Evolutionary conservation across 2,888 invertebrate species (phyloP), one percentile per base, ranked within the genome.

Genomic region (Dryomyza anilis): DNA sequence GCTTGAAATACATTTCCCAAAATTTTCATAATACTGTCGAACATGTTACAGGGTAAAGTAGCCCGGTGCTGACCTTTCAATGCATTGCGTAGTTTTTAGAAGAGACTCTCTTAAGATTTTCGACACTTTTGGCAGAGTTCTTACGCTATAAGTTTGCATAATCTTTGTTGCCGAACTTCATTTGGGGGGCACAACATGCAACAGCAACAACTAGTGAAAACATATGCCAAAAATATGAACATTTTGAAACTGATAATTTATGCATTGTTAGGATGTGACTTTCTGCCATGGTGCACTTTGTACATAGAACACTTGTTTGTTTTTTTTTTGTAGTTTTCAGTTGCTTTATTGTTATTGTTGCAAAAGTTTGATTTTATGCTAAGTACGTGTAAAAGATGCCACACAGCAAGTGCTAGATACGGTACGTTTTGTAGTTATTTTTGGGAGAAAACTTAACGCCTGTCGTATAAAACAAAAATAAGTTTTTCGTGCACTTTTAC

Each of bases 231-330:
- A 53, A 55, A 55, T 55, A 21, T 36, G 21, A 36, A 33, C 23
- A 36, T 36, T 45, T 58, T 46, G 46, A 27, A 58, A 27, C 46
- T 60, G 52, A 52, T 52, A 61, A 61, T 61, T 50, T 61, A 61
- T 61, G 52, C 61, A 61, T 50, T 61, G 61, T 29, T 19, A 52
- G 61, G 50, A 61, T 61, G 61, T 50, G 61, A 61, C 61, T 61
- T 52, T 52, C 23, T 21, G 55, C 21, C 3, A 6, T 21, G 23
- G 50, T 50, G 25, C n/a, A 25, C 19, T n/a, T n/a, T 39, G 39
- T 39, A 5, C 7, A n/a, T 7, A n/a, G 3, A 14, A 7, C 7
- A 14, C 23, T 50, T 50, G 8, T 21, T 46, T n/a, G 21, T 2
- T 16, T 10, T 21, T 23, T 4, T 48, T 2, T 50, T 25, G n/a